Percentiles rank a stretch among this genome's conserved stretches.
Evolutionary conservation across 2,888 invertebrate species (phyloP).

Genomic region (Oxyscelio sp.): DNA sequence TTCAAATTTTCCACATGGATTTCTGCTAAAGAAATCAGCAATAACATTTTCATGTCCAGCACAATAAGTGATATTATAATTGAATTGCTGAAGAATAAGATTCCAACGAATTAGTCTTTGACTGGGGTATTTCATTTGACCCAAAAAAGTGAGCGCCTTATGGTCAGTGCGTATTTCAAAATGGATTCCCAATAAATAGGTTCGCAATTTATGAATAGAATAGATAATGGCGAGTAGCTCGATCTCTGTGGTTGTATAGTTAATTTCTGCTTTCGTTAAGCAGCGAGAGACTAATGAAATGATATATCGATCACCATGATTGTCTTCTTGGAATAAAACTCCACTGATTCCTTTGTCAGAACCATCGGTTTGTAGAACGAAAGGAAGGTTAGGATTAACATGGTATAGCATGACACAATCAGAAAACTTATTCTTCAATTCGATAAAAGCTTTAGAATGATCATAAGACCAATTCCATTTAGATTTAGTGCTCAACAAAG

Average conservation of each 20-base stretch:
- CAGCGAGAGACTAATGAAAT: conserved; percentile 75
- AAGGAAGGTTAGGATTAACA: conserved; percentile 7
- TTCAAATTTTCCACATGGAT: too few relatives aligned
- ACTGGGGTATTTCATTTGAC: neutral
- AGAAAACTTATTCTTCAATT: conserved; percentile 49
- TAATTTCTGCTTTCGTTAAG: too few relatives aligned
- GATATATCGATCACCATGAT: conserved; percentile 22
- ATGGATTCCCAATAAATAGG: neutral
- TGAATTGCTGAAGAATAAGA: too few relatives aligned
- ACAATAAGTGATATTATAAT: too few relatives aligned
- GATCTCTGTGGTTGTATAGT: too few relatives aligned
- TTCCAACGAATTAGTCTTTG: too few relatives aligned
- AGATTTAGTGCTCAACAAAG: neutral
- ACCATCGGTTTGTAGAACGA: too few relatives aligned
- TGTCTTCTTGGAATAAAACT: conserved; percentile 57
- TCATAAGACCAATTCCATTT: neutral
- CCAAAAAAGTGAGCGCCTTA: neutral
- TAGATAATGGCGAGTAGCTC: too few relatives aligned
- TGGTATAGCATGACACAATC: conserved; percentile 48
- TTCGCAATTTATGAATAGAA: neutral
- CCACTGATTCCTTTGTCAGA: too few relatives aligned
- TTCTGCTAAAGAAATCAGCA: too few relatives aligned
- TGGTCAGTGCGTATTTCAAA: too few relatives aligned
- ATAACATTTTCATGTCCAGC: too few relatives aligned
- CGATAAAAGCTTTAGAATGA: conserved; percentile 28